A percentile compares a stretch with the other conserved stretches of the same genome.
These are phyloP conservation scores for Tipula unca DNA, from an alignment of 2,888 invertebrate species.

Conservation along the genomic window DNA sequence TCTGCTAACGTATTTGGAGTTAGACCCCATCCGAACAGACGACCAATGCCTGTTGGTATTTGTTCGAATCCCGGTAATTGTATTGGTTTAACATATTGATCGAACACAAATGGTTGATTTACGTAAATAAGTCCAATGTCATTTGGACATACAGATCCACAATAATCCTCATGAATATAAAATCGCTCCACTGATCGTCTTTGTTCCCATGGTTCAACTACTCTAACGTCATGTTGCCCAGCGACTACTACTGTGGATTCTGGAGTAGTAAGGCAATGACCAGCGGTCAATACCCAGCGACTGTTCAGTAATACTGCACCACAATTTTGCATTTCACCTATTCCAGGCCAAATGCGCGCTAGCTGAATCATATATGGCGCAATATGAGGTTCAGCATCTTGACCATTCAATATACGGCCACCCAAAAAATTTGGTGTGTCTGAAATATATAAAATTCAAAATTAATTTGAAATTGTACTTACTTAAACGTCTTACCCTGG, in stretches of 20 bases:
- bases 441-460: neutral
- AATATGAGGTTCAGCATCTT: neutral
- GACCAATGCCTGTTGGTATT: conserved; percentile 29
- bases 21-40: conserved; percentile 42
- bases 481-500: neutral
- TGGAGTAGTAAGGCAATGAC: conserved; percentile 34
- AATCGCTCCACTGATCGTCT: neutral
- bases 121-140: conserved; percentile 48
- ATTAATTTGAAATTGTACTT: neutral
- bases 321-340: conserved; percentile 32
- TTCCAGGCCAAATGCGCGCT: neutral
- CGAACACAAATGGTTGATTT: conserved; percentile 32
- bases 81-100: conserved; percentile 36
- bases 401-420: neutral
- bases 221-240: conserved; percentile 38
- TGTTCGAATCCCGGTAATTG: conserved; percentile 33
- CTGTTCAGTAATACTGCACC: conserved; percentile 42
- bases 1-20: conserved; percentile 15
- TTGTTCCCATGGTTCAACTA: conserved; percentile 30
- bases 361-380: neutral
- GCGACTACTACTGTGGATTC: conserved; percentile 35
- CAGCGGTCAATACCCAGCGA: conserved; percentile 41
- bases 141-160: conserved; percentile 41
- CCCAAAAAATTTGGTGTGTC: neutral
- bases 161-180: conserved; percentile 31